Evolutionary conservation across 2,888 invertebrate species (phyloP).

Genomic region (Phengaris arion): DNA sequence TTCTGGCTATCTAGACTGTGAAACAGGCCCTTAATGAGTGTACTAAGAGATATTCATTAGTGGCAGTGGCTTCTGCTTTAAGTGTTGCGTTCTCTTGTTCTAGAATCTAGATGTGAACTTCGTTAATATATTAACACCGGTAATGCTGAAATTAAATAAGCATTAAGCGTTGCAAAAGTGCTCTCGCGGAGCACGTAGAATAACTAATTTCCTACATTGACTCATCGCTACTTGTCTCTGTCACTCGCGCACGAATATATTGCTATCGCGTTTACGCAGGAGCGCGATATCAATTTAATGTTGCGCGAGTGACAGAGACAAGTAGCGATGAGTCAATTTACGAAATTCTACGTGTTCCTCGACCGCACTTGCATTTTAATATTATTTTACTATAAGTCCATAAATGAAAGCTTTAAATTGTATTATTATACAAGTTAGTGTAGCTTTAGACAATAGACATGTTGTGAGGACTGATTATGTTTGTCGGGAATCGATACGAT

Average conservation of each 20-base stretch:
- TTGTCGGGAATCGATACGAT: neutral
- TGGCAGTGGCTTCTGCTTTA: neutral
- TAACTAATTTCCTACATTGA: too few species aligned
- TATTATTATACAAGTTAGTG: constrained; percentile 52
- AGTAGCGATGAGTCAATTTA: too few species aligned
- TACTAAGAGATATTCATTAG: neutral
- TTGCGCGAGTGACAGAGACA: too few species aligned
- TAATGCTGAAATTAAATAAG: neutral
- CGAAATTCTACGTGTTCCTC: too few species aligned
- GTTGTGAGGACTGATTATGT: constrained; percentile 22
- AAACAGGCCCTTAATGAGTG: neutral
- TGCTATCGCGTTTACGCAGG: too few species aligned
- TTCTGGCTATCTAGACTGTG: too few species aligned
- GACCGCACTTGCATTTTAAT: neutral
- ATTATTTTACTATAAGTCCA: constrained; percentile 47
- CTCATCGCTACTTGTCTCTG: too few species aligned
- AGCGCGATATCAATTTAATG: too few species aligned
- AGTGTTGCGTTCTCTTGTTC: neutral
- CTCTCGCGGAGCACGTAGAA: too few species aligned
- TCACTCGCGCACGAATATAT: too few species aligned
- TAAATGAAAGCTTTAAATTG: constrained; percentile 72
- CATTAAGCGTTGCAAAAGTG: too few species aligned
- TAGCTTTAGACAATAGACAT: constrained; percentile 35
- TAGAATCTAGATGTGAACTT: neutral
- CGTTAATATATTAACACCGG: neutral